Evolutionary conservation across 1,140 invertebrate genomes (phyloP), one percentile per base, ranked within the genome.

Genomic region (Scylla paramamosain): DNA sequence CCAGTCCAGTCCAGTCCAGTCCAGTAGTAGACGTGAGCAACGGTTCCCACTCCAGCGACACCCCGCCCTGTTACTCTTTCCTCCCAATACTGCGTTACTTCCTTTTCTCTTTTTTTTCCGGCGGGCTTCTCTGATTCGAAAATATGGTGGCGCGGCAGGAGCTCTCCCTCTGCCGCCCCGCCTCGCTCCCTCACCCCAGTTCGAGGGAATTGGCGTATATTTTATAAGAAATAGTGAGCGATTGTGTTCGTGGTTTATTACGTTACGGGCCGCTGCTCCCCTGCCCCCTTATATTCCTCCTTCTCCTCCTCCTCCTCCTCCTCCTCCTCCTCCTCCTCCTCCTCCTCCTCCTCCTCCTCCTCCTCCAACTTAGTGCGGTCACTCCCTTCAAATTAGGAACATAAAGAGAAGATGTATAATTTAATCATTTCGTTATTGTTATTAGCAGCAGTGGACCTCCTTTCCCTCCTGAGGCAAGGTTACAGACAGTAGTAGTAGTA

Each of bases 161-260:
- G 28, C 67, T 77, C 20, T 0, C 67, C 67, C 67, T 25, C 39
- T 39, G 39, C 39, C 39, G 39, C 39, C 39, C 39, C 67, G 2
- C 67, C 67, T 77, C 48, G 7, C 48, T 31, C 87, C 52, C 52
- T 29, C 48, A 12, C 48, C 87, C 87, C 31, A 46, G 39, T 46
- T 59, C n/a, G 12, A 20, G 46, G 48, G 89, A 91, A 59, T 48
- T 91, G 89, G 46, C 25, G 39, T 29, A 46, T 59, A 77, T 48
- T 91, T 91, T 52, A 59, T 28, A 91, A 31, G 59, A 91, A 91
- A 91, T 91, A 91, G 89, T 67, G 89, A 91, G 89, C 59, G 89
- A 91, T 91, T 91, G 89, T 91, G 89, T 52, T n/a, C 12, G 46
- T n/a, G 16, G 31, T 28, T 91, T 91, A 91, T 91, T 91, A 91